A percentile compares a stretch with the other conserved stretches of the same genome.
Evolutionary conservation across 2,797 vertebrate genomes (phyloP).

Genomic region (Odontamblyopus lacepedii): DNA sequence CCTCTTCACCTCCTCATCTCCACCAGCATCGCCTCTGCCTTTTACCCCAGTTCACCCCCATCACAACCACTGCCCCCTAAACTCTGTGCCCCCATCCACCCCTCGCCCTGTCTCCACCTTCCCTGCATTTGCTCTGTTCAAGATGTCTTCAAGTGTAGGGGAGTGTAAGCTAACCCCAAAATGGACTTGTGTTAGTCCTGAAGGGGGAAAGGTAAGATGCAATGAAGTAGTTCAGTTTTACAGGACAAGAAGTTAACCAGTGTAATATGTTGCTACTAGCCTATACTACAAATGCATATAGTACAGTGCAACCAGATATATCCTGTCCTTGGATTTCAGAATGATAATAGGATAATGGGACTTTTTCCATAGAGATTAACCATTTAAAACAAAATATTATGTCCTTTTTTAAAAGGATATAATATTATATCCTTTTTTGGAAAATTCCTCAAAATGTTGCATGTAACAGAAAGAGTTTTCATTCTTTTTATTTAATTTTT

Average conservation of each 20-base stretch:
- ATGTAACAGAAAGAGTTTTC: no score
- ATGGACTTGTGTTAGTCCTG: slow-evolving; percentile 45
- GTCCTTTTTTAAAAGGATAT: no score
- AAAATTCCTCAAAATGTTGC: no score
- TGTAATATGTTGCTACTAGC: no score
- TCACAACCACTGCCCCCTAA: slow-evolving; percentile 55
- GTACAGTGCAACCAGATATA: no score
- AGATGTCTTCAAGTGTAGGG: slow-evolving; percentile 42
- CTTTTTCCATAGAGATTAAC: no score
- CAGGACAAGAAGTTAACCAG: neutral
- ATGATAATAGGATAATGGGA: no score
- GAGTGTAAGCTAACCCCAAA: slow-evolving; percentile 37
- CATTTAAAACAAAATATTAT: no score
- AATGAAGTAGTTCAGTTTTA: neutral
- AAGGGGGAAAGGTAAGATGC: slow-evolving; percentile 61
- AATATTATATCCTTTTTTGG: no score
- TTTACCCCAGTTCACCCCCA: slow-evolving; percentile 48
- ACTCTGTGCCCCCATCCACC: slow-evolving; percentile 30
- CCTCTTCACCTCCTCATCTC: slow-evolving; percentile 50
- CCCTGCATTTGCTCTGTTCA: slow-evolving; percentile 37
- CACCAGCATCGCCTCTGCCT: slow-evolving; percentile 55
- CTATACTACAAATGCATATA: no score
- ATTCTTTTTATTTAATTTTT: no score
- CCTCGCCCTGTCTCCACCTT: slow-evolving; percentile 33
- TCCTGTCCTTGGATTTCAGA: no score